Evolutionary conservation across 2,888 invertebrate genomes (phyloP).

Genomic region (Philonicus albiceps): DNA sequence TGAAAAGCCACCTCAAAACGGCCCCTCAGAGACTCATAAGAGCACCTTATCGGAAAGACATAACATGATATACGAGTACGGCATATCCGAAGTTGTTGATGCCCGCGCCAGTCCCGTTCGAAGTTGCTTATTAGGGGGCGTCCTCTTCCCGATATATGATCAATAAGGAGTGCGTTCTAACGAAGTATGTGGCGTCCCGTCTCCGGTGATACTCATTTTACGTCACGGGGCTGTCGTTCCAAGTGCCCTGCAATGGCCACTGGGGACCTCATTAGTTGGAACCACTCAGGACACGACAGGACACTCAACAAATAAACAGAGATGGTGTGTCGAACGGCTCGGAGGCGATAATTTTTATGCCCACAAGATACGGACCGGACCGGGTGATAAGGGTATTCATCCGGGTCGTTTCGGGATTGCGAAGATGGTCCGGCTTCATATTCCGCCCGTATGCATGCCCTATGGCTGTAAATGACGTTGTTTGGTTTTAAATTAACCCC

Average conservation of each 20-base stretch:
- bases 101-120: not conserved
- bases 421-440: not conserved
- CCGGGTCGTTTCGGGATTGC: constrained; percentile 12
- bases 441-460: not conserved
- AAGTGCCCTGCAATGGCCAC: constrained; percentile 27
- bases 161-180: constrained; percentile 33
- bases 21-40: constrained; percentile 24
- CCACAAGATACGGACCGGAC: constrained; percentile 1
- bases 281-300: constrained; percentile 23
- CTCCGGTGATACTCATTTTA: constrained; percentile 11
- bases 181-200: constrained; percentile 1
- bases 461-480: constrained; percentile 9
- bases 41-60: constrained; percentile 31
- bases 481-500: constrained; percentile 36
- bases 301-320: constrained; percentile 22
- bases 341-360: constrained; percentile 35
- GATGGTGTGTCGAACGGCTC: not conserved
- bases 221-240: constrained; percentile 22
- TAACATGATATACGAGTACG: constrained; percentile 24
- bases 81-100: not conserved
- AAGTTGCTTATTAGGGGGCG: constrained; percentile 28
- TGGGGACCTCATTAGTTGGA: constrained; percentile 39
- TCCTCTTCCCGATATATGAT: constrained; percentile 26
- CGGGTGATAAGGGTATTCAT: constrained; percentile 9
- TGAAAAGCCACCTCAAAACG: constrained; percentile 29